Evolutionary conservation across 2,888 invertebrate genomes (phyloP).

Genomic region (Eustalomyia histrio): DNA sequence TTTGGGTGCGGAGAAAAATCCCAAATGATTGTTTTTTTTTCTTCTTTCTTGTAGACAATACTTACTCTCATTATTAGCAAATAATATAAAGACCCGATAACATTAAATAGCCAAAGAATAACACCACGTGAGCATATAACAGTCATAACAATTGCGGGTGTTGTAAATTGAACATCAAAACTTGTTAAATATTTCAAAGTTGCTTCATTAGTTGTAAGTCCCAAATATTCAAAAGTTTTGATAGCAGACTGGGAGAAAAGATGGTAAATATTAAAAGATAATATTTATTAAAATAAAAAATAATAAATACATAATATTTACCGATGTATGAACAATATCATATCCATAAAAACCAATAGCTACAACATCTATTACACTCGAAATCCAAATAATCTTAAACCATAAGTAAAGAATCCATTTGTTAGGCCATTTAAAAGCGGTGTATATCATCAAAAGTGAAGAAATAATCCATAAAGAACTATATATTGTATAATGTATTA

Average conservation of each 20-base stretch:
- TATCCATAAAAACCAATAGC: slow-evolving; percentile 27
- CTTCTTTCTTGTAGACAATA: neutral
- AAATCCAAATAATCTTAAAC: slow-evolving; percentile 10
- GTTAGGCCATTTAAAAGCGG: too few relatives aligned
- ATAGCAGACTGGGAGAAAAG: slow-evolving; percentile 14
- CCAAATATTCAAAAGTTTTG: slow-evolving; percentile 32
- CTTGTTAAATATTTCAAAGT: slow-evolving; percentile 9
- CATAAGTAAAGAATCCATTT: neutral
- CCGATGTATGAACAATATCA: slow-evolving; percentile 31
- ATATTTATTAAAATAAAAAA: too few relatives aligned
- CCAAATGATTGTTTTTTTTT: neutral
- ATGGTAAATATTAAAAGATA: neutral
- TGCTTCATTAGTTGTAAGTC: neutral
- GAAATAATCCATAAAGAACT: slow-evolving; percentile 25
- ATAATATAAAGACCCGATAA: slow-evolving; percentile 7
- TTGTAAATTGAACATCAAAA: slow-evolving; percentile 30
- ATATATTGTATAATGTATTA: slow-evolving; percentile 19
- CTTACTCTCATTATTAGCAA: slow-evolving; percentile 1
- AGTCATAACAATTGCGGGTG: slow-evolving; percentile 32
- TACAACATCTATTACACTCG: slow-evolving; percentile 28
- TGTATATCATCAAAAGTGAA: neutral
- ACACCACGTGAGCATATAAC: slow-evolving; percentile 26
- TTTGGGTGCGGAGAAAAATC: neutral
- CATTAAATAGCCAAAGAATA: slow-evolving; percentile 36
- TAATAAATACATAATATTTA: neutral